Evolutionary conservation across 2,888 invertebrate genomes (phyloP).

Genomic region (Augiades crinisus): DNA sequence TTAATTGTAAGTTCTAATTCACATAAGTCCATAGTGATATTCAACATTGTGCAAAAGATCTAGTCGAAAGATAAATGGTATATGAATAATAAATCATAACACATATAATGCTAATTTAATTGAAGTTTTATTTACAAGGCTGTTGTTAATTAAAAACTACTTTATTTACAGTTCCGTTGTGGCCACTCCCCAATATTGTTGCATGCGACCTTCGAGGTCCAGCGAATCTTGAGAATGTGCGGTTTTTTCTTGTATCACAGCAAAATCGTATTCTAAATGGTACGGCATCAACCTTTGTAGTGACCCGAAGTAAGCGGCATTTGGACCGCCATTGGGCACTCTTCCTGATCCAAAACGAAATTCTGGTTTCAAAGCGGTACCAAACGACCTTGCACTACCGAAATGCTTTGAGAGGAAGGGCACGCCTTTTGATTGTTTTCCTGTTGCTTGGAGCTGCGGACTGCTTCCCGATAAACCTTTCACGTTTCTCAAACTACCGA

Average conservation of each 20-base stretch:
- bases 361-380: slow-evolving; percentile 83
- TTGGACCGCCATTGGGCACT: slow-evolving; percentile 88
- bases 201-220: slow-evolving; percentile 91
- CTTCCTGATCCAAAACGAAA: slow-evolving; percentile 81
- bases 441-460: slow-evolving; percentile 82
- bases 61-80: slow-evolving; percentile 76
- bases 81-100: slow-evolving; percentile 61
- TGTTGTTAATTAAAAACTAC: slow-evolving; percentile 32
- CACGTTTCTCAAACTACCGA: slow-evolving; percentile 76
- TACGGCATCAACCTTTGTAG: slow-evolving; percentile 92
- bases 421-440: slow-evolving; percentile 61
- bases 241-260: slow-evolving; percentile 89
- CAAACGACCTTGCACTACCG: slow-evolving; percentile 90
- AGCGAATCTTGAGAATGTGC: slow-evolving; percentile 85
- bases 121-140: slow-evolving; percentile 71
- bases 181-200: slow-evolving; percentile 95
- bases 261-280: slow-evolving; percentile 90
- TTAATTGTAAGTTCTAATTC: slow-evolving; percentile 35
- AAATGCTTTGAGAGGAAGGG: slow-evolving; percentile 88
- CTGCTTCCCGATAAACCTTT: slow-evolving; percentile 86
- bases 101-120: slow-evolving; percentile 55
- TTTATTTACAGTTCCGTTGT: slow-evolving; percentile 89
- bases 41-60: slow-evolving; percentile 77
- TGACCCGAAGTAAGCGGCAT: slow-evolving; percentile 94
- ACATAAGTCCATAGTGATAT: slow-evolving; percentile 70